Conservation (phyloP, 1,140 invertebrate genomes). For the Aethina tumida region DNA sequence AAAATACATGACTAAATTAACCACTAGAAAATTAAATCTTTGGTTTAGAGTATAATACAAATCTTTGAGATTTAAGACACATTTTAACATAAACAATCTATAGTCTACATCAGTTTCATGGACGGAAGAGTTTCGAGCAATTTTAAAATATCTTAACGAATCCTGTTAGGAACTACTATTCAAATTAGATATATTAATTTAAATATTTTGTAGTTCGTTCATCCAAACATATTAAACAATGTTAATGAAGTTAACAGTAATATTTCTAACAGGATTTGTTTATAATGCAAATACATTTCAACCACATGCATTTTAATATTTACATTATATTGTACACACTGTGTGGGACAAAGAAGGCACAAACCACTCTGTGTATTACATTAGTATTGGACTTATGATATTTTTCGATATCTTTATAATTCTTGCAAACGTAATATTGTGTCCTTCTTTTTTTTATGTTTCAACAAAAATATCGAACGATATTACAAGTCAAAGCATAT, state of each 20-base stretch:
- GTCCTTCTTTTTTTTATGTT: too few relatives aligned
- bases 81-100: too few relatives aligned
- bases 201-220: slow-evolving; percentile 2
- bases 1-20: too few relatives aligned
- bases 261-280: slow-evolving; percentile 8
- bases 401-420: too few relatives aligned
- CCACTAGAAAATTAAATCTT: too few relatives aligned
- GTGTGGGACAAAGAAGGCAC: too few relatives aligned
- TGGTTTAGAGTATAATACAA: too few relatives aligned
- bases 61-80: too few relatives aligned
- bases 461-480: too few relatives aligned
- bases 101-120: too few relatives aligned
- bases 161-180: slow-evolving; percentile 5
- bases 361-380: slow-evolving; percentile 17
- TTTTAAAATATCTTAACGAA: neutral
- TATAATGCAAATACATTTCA: slow-evolving; percentile 16
- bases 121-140: slow-evolving; percentile 10
- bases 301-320: neutral
- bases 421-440: neutral
- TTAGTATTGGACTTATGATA: slow-evolving; percentile 6
- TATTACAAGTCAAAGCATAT: too few relatives aligned
- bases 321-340: neutral
- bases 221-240: neutral
- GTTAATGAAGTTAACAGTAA: neutral
- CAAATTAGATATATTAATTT: too few relatives aligned